These are phyloP conservation scores for Centropus bengalensis DNA, from an alignment of 2,113 vertebrate genomes.

Conservation along the genomic window DNA sequence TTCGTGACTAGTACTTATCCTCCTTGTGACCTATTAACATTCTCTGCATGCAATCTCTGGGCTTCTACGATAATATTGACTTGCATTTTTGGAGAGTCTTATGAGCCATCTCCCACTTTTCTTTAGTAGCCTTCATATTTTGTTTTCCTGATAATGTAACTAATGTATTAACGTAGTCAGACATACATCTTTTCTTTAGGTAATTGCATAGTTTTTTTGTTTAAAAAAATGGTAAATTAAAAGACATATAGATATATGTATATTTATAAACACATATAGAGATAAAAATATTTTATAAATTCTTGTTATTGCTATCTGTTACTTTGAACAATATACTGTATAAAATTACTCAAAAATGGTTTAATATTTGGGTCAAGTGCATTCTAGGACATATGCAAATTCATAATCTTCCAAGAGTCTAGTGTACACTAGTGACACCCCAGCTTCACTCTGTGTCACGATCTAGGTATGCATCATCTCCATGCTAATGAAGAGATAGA, in stretches of 20 bases:
- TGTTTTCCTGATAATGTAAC: background rate
- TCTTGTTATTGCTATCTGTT: background rate
- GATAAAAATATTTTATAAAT: background rate
- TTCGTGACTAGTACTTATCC: background rate
- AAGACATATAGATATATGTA: background rate
- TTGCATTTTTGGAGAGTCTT: background rate
- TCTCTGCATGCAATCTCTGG: background rate
- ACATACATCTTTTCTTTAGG: background rate
- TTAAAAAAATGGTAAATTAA: background rate
- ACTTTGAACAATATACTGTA: background rate
- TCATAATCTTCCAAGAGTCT: background rate
- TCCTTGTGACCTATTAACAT: background rate
- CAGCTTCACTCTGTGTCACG: background rate
- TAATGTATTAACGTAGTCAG: background rate
- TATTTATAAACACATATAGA: background rate
- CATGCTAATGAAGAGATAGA: background rate
- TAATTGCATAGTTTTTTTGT: background rate
- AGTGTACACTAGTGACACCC: accelerated
- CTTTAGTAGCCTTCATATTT: background rate
- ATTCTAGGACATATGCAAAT: background rate
- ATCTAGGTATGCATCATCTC: background rate
- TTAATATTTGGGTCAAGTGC: background rate
- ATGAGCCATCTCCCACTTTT: background rate
- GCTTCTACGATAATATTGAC: background rate
- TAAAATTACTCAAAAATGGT: background rate